Conservation (phyloP, 2,888 invertebrate species). For the Octonoba sinensis region DNA sequence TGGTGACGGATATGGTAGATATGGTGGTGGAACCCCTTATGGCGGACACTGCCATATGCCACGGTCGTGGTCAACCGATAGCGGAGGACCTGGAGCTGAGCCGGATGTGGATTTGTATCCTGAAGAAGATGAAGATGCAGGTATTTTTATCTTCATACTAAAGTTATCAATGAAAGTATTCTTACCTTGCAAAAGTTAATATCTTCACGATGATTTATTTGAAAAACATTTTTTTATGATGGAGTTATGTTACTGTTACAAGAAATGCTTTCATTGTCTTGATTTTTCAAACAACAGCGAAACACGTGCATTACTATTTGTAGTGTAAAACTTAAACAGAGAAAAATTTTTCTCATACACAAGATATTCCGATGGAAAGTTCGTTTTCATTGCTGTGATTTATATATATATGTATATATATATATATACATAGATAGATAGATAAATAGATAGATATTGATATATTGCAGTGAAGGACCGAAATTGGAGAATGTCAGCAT, state of each 20-base stretch:
- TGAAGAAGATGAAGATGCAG: constrained; percentile 68
- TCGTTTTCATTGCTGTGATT: too few relatives aligned
- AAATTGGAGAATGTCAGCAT: too few relatives aligned
- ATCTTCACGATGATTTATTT: background rate
- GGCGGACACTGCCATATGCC: constrained; percentile 47
- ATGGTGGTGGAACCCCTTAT: constrained; percentile 4
- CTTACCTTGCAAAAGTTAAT: background rate
- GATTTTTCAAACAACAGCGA: too few relatives aligned
- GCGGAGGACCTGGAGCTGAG: constrained; percentile 6
- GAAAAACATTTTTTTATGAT: background rate
- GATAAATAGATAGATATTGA: too few relatives aligned
- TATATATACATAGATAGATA: too few relatives aligned
- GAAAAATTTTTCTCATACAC: too few relatives aligned
- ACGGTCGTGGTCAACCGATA: constrained; percentile 41
- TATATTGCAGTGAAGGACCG: too few relatives aligned
- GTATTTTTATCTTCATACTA: constrained; percentile 53
- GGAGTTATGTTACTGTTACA: background rate
- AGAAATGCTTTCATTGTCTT: background rate
- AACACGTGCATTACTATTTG: too few relatives aligned
- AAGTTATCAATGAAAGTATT: background rate
- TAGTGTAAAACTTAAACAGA: too few relatives aligned
- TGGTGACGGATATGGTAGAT: constrained; percentile 27
- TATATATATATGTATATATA: too few relatives aligned
- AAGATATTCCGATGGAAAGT: too few relatives aligned
- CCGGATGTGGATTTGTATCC: constrained; percentile 43